A percentile compares a stretch with the other conserved stretches of the same genome.
phyloP scores from a whole-genome alignment of 1,140 invertebrate genomes.

The Hypsibius dujardini region DNA sequence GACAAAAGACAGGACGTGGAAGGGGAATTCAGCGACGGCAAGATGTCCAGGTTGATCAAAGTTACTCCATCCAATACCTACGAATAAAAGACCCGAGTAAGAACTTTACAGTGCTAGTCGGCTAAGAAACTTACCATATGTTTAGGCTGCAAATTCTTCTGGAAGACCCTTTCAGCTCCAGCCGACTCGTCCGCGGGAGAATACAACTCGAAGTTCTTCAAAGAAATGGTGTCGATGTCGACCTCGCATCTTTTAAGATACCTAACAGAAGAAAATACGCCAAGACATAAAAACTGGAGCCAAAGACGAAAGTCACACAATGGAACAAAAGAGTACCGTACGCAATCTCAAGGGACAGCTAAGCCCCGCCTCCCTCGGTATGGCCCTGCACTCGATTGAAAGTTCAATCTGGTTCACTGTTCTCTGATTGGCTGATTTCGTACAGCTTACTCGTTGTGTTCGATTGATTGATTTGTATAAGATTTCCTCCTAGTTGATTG shows the following conservation, averaged over 20 bases:
- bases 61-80: conserved; percentile 77
- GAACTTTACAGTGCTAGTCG: conserved; percentile 17
- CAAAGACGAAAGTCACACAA: too few relatives aligned
- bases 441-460: too few relatives aligned
- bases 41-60: conserved; percentile 67
- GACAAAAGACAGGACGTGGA: conserved; percentile 60
- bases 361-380: too few relatives aligned
- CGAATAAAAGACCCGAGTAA: conserved; percentile 20
- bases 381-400: too few relatives aligned
- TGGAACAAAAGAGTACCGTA: too few relatives aligned
- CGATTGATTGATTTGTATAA: too few relatives aligned
- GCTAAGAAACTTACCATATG: too few relatives aligned
- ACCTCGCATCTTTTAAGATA: conserved; percentile 64
- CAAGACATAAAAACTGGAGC: too few relatives aligned
- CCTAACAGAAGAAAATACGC: conserved; percentile 25
- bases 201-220: conserved; percentile 65
- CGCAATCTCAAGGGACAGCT: too few relatives aligned
- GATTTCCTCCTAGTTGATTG: too few relatives aligned
- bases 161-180: conserved; percentile 15
- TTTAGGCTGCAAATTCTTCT: conserved; percentile 1
- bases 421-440: too few relatives aligned
- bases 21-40: conserved; percentile 39
- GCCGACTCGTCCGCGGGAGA: conserved; percentile 47
- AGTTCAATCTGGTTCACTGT: too few relatives aligned
- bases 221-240: conserved; percentile 71